phyloP scores from a whole-genome alignment of 2,113 vertebrate species.

The Sylvietta virens region DNA sequence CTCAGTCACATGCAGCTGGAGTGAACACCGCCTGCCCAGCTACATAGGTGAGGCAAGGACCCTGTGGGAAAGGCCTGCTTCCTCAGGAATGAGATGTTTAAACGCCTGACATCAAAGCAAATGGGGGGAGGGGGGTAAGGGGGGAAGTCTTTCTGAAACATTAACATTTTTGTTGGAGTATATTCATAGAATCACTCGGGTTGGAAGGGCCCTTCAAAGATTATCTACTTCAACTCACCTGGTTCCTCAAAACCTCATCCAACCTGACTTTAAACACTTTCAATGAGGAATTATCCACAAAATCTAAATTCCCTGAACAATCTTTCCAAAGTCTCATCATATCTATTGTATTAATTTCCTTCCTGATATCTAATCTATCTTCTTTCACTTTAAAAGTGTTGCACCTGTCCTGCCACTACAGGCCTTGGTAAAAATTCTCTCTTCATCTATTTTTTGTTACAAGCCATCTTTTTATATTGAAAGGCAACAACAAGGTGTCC shows the following conservation, averaged over 20 bases:
- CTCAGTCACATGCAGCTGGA: neutral
- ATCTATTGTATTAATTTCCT: neutral
- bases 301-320: neutral
- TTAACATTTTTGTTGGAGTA: neutral
- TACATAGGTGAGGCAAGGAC: neutral
- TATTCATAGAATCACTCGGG: neutral
- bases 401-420: neutral
- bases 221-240: accelerated
- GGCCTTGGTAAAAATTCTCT: neutral
- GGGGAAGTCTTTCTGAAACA: neutral
- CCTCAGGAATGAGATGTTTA: neutral
- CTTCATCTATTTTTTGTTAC: neutral
- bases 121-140: accelerated
- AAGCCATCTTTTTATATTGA: neutral
- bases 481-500: neutral
- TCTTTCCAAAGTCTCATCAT: neutral
- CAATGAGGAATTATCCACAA: neutral
- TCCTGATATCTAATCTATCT: neutral
- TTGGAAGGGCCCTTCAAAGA: neutral
- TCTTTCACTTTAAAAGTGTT: neutral
- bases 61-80: neutral
- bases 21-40: neutral
- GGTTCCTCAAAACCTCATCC: neutral
- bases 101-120: neutral
- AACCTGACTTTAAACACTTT: neutral